Conservation (phyloP, 2,113 vertebrate genomes). For the Peucedramus taeniatus region DNA sequence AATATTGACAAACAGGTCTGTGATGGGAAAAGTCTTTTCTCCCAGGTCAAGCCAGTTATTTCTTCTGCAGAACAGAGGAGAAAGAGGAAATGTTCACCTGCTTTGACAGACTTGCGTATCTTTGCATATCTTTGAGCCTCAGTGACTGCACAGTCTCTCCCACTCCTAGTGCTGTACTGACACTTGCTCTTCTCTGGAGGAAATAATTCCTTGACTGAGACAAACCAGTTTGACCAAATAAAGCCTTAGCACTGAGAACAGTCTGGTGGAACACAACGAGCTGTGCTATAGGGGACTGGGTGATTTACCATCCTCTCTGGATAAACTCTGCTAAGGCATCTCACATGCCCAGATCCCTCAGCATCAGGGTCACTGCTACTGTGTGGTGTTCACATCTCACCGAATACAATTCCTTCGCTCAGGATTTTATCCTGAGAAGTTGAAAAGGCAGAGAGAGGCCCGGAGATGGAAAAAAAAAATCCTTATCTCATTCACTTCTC, state of each 20-base stretch:
- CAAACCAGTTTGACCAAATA: neutral
- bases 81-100: neutral
- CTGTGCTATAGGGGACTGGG: neutral
- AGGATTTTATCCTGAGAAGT: no score
- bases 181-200: neutral
- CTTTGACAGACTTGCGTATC: neutral
- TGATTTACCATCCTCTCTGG: neutral
- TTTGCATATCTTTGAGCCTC: neutral
- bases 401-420: no score
- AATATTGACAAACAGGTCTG: neutral
- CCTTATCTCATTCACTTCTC: no score
- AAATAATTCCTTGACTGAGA: neutral
- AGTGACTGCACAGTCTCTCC: neutral
- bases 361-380: neutral
- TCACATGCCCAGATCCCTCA: accelerated
- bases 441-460: no score
- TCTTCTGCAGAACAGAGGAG: neutral
- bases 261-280: accelerated
- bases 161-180: accelerated
- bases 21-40: neutral
- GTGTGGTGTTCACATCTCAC: no score
- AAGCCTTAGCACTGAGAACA: neutral
- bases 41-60: neutral
- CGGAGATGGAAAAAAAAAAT: no score
- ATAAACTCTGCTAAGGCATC: neutral